Evolutionary conservation across 1,140 invertebrate species (phyloP), one percentile per base, ranked within the genome.

Genomic region (Drosophila novamexicana): DNA sequence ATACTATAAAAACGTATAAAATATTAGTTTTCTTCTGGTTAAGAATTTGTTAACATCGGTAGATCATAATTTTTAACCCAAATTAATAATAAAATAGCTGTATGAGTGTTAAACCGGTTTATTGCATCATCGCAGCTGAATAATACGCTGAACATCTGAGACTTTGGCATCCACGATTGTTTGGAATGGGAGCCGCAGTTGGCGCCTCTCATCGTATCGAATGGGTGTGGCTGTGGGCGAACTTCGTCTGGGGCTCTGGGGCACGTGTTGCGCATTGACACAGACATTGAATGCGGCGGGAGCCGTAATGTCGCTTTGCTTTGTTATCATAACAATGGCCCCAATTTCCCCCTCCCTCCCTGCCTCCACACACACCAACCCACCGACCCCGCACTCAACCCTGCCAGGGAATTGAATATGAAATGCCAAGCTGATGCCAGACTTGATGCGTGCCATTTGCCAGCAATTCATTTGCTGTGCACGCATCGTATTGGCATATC

Each of bases 401-500:
- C 22, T 29, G 22, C n/a, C 42, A 40, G 54, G 37, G 32, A 61
- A 76, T 78, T 65, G 64, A 70, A 82, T 78, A 64, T 42, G 62
- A 67, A 82, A 82, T 74, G 49, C 34, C 67, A 58, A 58, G 57
- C 44, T 54, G 49, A 54, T 63, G 47, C 18, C 34, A 64, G 44
- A 36, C 45, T 44, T 52, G 54, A 59, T 44, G 75, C 22, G 22
- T 22, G 22, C 79, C 39, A 68, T 57, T 78, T 34, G 54, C 58
- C 34, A 70, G 68, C 75, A 76, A 86, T 85, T 86, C 71, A 69
- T 79, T 81, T 72, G 58, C 57, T 72, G 73, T 59, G 79, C 81
- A 85, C 81, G 81, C 82, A 72, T 75, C 70, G 70, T 16, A 73
- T 61, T 54, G 22, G 64, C 34, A 61, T 40, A 66, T 29, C 36